Evolutionary conservation across 2,797 vertebrate genomes (phyloP), one percentile per base, ranked within the genome.

Genomic region (Sebastes matsubarae): DNA sequence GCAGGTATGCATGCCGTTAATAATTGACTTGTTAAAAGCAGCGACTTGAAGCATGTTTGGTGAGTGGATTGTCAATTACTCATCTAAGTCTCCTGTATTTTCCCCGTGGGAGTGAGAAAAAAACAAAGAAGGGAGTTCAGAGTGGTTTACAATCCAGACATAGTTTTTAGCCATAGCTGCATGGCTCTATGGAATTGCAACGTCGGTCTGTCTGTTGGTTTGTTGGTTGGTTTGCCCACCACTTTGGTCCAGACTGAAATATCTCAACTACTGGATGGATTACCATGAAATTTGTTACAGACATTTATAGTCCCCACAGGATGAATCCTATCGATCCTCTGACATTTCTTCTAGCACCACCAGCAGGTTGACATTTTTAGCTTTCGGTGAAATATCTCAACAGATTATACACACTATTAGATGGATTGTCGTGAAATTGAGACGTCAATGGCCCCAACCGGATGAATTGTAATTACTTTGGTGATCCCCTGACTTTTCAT

Each of bases 1-100:
- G 82, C 83, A 93, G 94, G 92, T 94, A 95, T 95, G 92, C 89
- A 66, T 9, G 71, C 58, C 3, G 91, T 96, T 96, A 96, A 96
- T 96, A 84, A 95, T 93, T 94, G 84, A 95, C 93, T 81, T 78
- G 82, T 76, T 87, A 55, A 92, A 86, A 81, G 92, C 89, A 86
- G 82, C 12, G 60, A 82, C 75, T 82, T 77, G 89, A 80, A 77
- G 77, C 67, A 72, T 87, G 88, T 90, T 87, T 81, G 65, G 74
- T 72, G 22, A 72, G 72, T 71, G 77, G 69, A 78, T 88, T 80
- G 72, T 83, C 86, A 90, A 86, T 90, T 90, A 82, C 85, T 89
- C 87, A 90, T 92, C 85, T 36, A 65, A 64, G 34, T 71, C 81
- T 80, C 24, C 61, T 67, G 60, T 63, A 69, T 75, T 88, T 84